Base-by-base conservation (phyloP, 2,888 invertebrate species). In the Cistogaster globosa region DNA sequence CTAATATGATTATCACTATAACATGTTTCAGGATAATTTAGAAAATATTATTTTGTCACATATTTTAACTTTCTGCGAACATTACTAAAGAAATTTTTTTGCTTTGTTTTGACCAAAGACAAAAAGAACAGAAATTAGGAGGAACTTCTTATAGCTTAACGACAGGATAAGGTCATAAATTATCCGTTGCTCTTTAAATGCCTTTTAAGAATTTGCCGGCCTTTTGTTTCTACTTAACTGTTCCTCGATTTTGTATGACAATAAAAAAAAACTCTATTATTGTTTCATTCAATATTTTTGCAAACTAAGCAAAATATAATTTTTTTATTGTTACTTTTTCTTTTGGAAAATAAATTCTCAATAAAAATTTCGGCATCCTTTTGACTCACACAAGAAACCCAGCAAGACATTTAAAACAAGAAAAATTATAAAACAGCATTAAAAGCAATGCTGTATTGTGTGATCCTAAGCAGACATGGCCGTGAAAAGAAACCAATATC, bases 281-380 rank as follows among this genome's bases (percentile, higher is more conserved):
- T 71, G 14, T 63, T 80, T 85, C 82, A 78, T 82, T 78, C 74
- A 82, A 82, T 85, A 81, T 82, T 84, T 79, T 81, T 77, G 74
- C 63, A 69, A 74, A 78, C 72, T 82, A 68, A 85, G 81, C 77
- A 75, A 78, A 81, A 68, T 76, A 79, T 62, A 72, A 68, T 12
- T 78, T 68, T 81, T 78, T 81, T 63, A 32, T 63, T 68, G 12
- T 62, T 51, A 45, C 12, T 68, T 32, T n/a, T 38, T 8, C 20
- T 12, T 2, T 51, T 22, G 53, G 18, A 72, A 62, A 78, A 42
- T 58, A 81, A 81, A 72, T 80, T 84, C 84, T 69, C 45, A 58
- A 84, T 77, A 85, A 85, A 85, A 74, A 63, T 60, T 69, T 57
- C 81, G 84, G 84, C 78, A 60, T 82, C 69, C 58, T 75, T 85